Base-by-base conservation (phyloP, 2,888 invertebrate genomes). In the Branchinecta sandiegonensis region DNA sequence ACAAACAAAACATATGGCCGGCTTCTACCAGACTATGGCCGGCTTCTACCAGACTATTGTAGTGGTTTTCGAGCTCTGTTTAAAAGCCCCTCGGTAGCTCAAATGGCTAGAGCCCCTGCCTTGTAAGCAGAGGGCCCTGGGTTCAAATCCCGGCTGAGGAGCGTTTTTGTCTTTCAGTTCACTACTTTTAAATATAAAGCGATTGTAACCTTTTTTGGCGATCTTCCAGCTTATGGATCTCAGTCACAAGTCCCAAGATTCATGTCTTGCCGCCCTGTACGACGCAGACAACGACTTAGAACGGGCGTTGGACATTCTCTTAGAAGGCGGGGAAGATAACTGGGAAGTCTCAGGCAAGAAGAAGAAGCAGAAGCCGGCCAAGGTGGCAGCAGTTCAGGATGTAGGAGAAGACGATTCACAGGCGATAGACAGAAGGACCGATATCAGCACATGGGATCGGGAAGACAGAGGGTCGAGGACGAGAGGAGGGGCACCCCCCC, bases 251-350 rank as follows among this genome's bases (percentile, higher is more conserved):
- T 85, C 89, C 68, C 90, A 91, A 77, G 94, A 94, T 77, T 91
- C 92, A 79, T 93, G 90, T 69, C 88, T 89, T 76, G 88, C 91
- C 77, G 94, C 94, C 71, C 84, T 96, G 70, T 90, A 94, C 78
- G 94, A 95, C 81, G 88, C 89, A 76, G 91, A 94, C 80, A 87
- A 90, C 78, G 93, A 95, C 80, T 81, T 89, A 77, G 86, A 88
- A 74, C 84, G 84, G 76, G 94, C 93, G 71, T 86, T 88, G 74
- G 87, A 88, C 76, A 84, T 88, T 79, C 82, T 92, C 71, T 81
- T 89, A 68, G 92, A 92, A 78, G 86, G 88, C 70, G 83, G 81
- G 66, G 81, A 81, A 86, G 86, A 87, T 75, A 89, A 90, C 77
- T 92, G 92, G 90, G 90, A 89, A 76, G 88, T 86, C 70, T 84